phyloP scores from a whole-genome alignment of 2,797 vertebrate species.

The Babyrousa celebensis region DNA sequence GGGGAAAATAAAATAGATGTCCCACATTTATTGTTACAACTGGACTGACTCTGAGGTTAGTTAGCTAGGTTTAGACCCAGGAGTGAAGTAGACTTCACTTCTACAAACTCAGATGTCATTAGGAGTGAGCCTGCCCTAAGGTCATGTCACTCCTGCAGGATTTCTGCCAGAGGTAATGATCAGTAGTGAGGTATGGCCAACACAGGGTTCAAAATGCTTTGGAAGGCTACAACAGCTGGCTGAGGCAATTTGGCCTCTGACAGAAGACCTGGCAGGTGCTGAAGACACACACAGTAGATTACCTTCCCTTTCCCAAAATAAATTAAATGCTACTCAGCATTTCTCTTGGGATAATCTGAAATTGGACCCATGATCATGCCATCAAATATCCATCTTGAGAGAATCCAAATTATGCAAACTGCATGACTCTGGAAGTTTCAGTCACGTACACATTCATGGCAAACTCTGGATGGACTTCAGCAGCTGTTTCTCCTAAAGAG shows the following conservation, averaged over 20 bases:
- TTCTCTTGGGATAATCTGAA: slow-evolving; percentile 71
- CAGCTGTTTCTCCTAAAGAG: background rate
- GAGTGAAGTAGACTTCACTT: background rate
- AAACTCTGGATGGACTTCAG: background rate
- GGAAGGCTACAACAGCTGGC: slow-evolving; percentile 64
- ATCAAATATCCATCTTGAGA: slow-evolving; percentile 56
- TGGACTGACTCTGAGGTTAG: background rate
- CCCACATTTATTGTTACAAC: background rate
- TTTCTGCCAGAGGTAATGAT: slow-evolving; percentile 42
- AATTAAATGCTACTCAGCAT: slow-evolving; percentile 44
- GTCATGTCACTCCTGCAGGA: background rate
- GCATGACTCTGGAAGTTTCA: background rate
- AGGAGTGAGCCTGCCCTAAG: background rate
- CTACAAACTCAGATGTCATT: background rate
- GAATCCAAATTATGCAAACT: background rate
- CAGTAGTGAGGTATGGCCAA: background rate
- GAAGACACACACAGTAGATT: background rate
- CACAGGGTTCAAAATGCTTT: background rate
- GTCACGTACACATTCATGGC: background rate
- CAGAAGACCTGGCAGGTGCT: slow-evolving; percentile 48
- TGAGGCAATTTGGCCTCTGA: slow-evolving; percentile 43
- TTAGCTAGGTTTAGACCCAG: background rate
- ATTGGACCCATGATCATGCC: background rate
- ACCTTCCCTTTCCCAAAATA: slow-evolving; percentile 69
- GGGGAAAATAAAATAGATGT: background rate